Conservation (phyloP, 2,113 vertebrate genomes). For the Pelecanus crispus region DNA sequence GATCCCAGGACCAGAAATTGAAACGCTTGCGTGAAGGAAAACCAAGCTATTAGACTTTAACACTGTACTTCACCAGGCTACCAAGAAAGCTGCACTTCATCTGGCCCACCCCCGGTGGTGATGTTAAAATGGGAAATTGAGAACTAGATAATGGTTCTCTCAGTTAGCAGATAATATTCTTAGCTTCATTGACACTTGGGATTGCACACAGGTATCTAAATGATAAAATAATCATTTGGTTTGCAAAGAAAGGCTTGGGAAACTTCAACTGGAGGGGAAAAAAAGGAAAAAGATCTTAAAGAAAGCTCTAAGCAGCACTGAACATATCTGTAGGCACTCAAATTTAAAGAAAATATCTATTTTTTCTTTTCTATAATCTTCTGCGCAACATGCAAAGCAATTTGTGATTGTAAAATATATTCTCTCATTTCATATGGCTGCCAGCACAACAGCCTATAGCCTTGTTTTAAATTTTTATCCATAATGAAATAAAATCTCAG, state of each 20-base stretch:
- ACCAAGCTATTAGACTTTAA: slow-evolving; percentile 33
- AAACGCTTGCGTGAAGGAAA: slow-evolving; percentile 72
- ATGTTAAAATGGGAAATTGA: background rate
- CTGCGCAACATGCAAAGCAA: background rate
- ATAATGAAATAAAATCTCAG: background rate
- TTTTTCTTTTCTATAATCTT: background rate
- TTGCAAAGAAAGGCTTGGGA: background rate
- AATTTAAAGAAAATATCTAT: background rate
- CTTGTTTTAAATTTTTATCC: background rate
- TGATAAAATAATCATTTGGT: background rate
- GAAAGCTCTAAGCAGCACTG: background rate
- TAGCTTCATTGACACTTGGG: background rate
- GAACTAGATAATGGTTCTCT: background rate
- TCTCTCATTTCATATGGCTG: background rate
- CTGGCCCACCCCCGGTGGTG: background rate
- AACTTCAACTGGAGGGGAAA: background rate
- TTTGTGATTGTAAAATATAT: background rate
- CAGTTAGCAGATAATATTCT: background rate
- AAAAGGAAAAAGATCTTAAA: background rate
- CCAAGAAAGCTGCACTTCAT: background rate
- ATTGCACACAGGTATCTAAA: background rate
- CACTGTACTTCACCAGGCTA: background rate
- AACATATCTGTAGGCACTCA: background rate
- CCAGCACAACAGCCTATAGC: background rate
- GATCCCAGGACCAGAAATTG: slow-evolving; percentile 93